Evolutionary conservation across 1,140 invertebrate genomes (phyloP), one percentile per base, ranked within the genome.

Genomic region (Pseudobourletiella spinata): DNA sequence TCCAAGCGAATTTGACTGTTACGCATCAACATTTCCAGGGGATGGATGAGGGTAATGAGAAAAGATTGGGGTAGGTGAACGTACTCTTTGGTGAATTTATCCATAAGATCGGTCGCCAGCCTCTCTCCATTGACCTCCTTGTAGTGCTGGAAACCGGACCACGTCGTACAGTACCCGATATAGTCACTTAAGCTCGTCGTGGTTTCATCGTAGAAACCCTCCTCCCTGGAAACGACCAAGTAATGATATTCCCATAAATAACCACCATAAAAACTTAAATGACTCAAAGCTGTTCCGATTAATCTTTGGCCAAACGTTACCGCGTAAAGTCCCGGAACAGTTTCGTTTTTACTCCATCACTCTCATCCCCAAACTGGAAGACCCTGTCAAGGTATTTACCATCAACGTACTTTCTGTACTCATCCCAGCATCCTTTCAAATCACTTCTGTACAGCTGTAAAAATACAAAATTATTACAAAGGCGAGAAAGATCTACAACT

Each of bases 401-500:
- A 32, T 68, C 66, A 14, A 68, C 66, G 26, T 65, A 22, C 30
- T 65, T 65, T 59, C 66, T 55, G 28, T 59, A 59, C 15, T 42
- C 46, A 4, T 54, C 66, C 66, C 66, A 68, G 56, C 54, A 62
- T 15, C 63, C 63, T 2, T 55, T 16, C 26, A 68, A 55, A 29
- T 64, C 66, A 22, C 20, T 35, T 0, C 25, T 15, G 42, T 68
- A 68, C 6, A 64, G 59, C 66, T 67, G 25, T 29, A 35, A 61
- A 61, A 58, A 51, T 26, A 52, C 26, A 35, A 43, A 52, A 2
- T 32, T 48, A 32, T 39, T 8, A n/a, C n/a, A n/a, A n/a, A n/a
- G n/a, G n/a, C n/a, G n/a, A n/a, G n/a, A n/a, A 29, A 11, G 6
- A 29, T 52, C 4, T 20, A 26, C 4, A 52, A 22, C n/a, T 16